Conservation (phyloP, 2,113 vertebrate genomes). For the Solenodon paradoxus region DNA sequence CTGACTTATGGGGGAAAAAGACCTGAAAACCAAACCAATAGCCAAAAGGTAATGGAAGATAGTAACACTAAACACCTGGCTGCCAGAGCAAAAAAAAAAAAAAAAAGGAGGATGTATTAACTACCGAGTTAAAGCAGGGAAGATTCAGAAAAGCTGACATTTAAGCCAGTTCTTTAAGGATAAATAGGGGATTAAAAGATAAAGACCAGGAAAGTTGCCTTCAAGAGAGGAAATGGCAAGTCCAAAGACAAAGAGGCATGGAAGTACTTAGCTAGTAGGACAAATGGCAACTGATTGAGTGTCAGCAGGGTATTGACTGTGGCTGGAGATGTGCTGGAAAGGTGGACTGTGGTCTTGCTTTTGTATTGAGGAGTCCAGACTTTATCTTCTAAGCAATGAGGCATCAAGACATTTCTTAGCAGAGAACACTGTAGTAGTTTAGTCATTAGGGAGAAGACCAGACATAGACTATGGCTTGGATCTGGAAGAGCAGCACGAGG, state of each 20-base stretch:
- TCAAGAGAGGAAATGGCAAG: background rate
- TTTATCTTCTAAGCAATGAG: background rate
- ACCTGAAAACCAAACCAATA: background rate
- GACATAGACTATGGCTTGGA: background rate
- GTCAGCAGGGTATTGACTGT: too few relatives aligned
- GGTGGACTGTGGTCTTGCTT: background rate
- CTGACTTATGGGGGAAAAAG: background rate
- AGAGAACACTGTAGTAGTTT: background rate
- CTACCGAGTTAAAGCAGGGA: background rate
- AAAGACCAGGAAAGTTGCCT: background rate
- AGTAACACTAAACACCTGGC: background rate
- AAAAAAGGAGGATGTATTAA: background rate
- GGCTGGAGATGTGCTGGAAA: background rate
- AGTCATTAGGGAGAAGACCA: background rate
- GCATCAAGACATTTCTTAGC: background rate
- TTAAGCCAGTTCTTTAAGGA: background rate
- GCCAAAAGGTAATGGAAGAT: background rate
- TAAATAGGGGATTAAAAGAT: background rate
- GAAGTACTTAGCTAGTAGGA: background rate
- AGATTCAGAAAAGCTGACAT: constrained; percentile 19
- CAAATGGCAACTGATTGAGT: background rate
- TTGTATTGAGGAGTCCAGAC: background rate
- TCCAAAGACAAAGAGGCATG: background rate
- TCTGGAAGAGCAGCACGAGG: background rate
- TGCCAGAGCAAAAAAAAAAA: background rate